These are phyloP conservation scores for Jordanella pulchra DNA, from an alignment of 2,797 vertebrate genomes.

Conservation along the genomic window DNA sequence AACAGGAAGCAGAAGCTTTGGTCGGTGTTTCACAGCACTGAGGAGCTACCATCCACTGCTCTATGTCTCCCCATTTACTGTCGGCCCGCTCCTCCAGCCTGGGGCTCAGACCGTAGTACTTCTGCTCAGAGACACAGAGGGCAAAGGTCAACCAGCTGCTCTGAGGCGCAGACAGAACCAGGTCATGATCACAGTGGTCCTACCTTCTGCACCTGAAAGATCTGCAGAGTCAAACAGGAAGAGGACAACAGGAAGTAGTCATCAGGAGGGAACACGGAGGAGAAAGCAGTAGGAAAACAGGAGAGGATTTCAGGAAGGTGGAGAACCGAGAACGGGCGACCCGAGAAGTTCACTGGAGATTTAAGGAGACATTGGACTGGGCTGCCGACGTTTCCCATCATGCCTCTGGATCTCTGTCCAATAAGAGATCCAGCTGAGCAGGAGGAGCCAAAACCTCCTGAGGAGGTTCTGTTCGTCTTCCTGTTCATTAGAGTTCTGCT, in stretches of 20 bases:
- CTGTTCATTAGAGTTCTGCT: too few relatives aligned
- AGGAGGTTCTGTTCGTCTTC: too few relatives aligned
- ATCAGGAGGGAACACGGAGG: conserved; percentile 11
- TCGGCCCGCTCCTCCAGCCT: conserved; percentile 70
- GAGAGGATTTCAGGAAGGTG: conserved; percentile 35
- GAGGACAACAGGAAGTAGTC: conserved; percentile 25
- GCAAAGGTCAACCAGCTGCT: conserved; percentile 4
- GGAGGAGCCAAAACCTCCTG: too few relatives aligned
- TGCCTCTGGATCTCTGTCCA: background rate
- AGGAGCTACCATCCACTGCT: conserved; percentile 95
- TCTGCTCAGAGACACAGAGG: conserved; percentile 74
- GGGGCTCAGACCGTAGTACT: conserved; percentile 91
- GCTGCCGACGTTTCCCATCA: background rate
- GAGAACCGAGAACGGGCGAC: conserved; percentile 12
- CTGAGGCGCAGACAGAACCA: background rate
- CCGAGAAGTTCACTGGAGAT: conserved; percentile 7
- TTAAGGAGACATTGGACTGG: too few relatives aligned
- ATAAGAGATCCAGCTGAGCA: too few relatives aligned
- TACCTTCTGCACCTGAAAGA: conserved; percentile 99
- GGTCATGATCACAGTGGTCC: conserved; percentile 48
- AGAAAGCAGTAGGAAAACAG: background rate
- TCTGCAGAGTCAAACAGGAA: conserved; percentile 73
- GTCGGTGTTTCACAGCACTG: conserved; percentile 14
- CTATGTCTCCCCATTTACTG: conserved; percentile 94
- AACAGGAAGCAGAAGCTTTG: conserved; percentile 1